Evolutionary conservation across 1,140 invertebrate species (phyloP).

Genomic region (Micrasema minimum): DNA sequence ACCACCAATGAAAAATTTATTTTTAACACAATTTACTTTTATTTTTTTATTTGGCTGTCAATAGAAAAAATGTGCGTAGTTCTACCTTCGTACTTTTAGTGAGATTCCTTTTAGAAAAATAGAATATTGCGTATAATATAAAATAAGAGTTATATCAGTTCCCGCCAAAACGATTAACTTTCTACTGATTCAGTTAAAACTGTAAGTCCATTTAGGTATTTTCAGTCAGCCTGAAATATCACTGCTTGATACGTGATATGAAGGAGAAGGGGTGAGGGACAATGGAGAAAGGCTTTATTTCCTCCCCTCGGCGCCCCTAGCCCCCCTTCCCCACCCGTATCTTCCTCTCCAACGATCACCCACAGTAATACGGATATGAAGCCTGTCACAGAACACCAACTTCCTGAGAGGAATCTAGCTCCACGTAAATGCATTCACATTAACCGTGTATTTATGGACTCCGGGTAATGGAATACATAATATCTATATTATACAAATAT

Average conservation of each 20-base stretch:
- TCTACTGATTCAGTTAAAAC: background rate
- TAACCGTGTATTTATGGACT: background rate
- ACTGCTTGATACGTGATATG: conserved; percentile 10
- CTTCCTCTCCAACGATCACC: no score
- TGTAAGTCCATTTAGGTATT: conserved; percentile 1
- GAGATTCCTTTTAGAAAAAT: background rate
- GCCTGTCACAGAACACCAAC: conserved; percentile 3
- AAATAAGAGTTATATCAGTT: background rate
- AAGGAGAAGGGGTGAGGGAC: background rate
- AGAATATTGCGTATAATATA: background rate
- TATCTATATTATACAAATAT: background rate
- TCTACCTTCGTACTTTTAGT: background rate
- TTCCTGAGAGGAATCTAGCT: background rate
- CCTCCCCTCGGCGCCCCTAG: background rate
- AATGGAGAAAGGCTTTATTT: no score
- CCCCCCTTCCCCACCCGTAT: background rate
- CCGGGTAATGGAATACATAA: background rate
- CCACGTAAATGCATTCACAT: background rate
- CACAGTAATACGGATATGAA: conserved; percentile 13
- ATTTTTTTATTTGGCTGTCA: background rate
- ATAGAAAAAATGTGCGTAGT: background rate
- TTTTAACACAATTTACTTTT: background rate
- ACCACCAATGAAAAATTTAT: no score
- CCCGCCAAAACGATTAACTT: background rate
- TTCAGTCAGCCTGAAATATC: conserved; percentile 16